These are phyloP conservation scores for Charina bottae DNA, from an alignment of 2,113 vertebrate genomes.

Conservation along the genomic window DNA sequence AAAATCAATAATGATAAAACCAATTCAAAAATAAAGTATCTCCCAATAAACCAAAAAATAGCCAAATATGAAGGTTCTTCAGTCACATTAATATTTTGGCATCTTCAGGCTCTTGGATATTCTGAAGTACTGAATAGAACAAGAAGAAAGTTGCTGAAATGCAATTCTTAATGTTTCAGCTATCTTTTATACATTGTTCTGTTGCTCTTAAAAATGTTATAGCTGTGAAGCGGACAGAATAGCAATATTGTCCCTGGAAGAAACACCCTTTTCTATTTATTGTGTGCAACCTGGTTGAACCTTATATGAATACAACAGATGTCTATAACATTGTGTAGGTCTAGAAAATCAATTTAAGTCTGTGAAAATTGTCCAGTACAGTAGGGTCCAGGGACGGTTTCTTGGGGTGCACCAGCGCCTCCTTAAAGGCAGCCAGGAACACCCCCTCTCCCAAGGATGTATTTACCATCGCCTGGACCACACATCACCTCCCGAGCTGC, in stretches of 20 bases:
- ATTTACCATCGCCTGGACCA: too few relatives aligned
- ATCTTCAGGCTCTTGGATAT: neutral
- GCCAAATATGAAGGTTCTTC: neutral
- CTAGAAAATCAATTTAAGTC: neutral
- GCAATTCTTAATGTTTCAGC: neutral
- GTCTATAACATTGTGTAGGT: neutral
- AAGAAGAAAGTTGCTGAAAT: neutral
- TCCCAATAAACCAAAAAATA: neutral
- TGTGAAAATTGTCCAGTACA: too few relatives aligned
- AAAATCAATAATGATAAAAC: neutral
- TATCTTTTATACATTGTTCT: neutral
- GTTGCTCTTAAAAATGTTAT: neutral
- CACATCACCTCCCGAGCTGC: too few relatives aligned
- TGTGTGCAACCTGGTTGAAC: neutral
- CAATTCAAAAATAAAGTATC: neutral
- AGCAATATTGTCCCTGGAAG: neutral
- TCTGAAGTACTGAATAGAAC: neutral
- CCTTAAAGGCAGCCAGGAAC: too few relatives aligned
- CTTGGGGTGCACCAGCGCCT: too few relatives aligned
- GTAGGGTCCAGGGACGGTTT: too few relatives aligned
- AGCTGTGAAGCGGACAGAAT: neutral
- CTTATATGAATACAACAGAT: neutral
- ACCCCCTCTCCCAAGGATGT: too few relatives aligned
- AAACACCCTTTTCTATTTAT: neutral
- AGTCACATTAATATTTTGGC: neutral